Base-by-base conservation (phyloP, 2,888 invertebrate genomes). In the Ochropacha duplaris region DNA sequence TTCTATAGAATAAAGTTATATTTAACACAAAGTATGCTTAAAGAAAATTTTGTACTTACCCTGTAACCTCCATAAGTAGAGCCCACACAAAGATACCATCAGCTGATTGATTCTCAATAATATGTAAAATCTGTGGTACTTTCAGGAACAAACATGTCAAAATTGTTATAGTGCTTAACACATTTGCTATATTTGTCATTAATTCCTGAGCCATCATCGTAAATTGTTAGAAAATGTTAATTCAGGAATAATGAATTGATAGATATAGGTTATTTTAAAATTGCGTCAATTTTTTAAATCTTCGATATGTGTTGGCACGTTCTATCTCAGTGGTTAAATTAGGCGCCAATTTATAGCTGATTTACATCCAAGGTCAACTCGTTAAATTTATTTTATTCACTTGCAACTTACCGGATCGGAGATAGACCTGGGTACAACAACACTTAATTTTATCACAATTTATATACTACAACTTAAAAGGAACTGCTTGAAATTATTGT, bases 121-220 rank as follows among this genome's bases (percentile, higher is more conserved):
- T 90, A 58, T 94, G 95, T 64, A 95, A 83, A 62, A 98, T 97
- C 90, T 98, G 97, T 0, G 97, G 97, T 54, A 97, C 93, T 93
- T 98, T 98, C 68, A 96, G 88, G 66, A 97, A 93, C 55, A 97
- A 90, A 79, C 97, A 97, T 76, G 96, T 95, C 50, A 94, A 81
- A 64, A 98, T 96, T 0, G 97, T 97, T n/a, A 96, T 86, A 14
- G 96, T 79, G 80, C 97, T 97, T 56, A 97, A 82, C 2, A 66
- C 50, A 57, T 87, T 76, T 1, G 89, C 83, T 19, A 89, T 16
- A 8, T 69, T 52, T 19, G 81, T 66, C 22, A 78, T 54, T n/a
- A 36, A 3, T 0, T 78, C 0, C 4, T 70, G 61, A 1, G 62
- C 57, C 34, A 72, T 76, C 85, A 87, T 87, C 16, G 60, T 6